Conservation (phyloP, 2,888 invertebrate genomes). For the Cosmia pyralina region DNA sequence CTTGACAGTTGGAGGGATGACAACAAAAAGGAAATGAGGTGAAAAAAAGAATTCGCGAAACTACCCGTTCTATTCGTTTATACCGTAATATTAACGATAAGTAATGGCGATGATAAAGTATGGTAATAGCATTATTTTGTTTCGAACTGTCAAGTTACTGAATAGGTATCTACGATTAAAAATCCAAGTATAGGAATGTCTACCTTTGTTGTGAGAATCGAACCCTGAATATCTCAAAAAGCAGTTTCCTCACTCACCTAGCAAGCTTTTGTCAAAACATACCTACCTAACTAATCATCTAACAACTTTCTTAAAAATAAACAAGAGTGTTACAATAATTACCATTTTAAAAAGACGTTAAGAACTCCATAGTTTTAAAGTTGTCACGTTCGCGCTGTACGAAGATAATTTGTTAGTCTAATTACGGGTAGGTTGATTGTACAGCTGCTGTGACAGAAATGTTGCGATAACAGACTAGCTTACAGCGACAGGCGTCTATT, state of each 20-base stretch:
- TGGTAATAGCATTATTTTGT: too few relatives aligned
- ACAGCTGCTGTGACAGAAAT: constrained; percentile 28
- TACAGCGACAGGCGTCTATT: constrained; percentile 20
- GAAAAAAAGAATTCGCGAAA: too few relatives aligned
- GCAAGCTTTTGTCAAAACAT: neutral
- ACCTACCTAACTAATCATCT: neutral
- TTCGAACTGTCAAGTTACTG: too few relatives aligned
- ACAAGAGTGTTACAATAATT: neutral
- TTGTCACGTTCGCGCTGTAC: constrained; percentile 28
- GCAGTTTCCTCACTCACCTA: neutral
- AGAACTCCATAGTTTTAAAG: constrained; percentile 18
- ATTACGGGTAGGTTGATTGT: constrained; percentile 46
- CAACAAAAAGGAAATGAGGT: too few relatives aligned
- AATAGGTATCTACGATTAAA: too few relatives aligned
- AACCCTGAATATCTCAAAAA: too few relatives aligned
- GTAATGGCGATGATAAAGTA: too few relatives aligned
- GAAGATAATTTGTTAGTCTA: constrained; percentile 48
- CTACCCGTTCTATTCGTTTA: too few relatives aligned
- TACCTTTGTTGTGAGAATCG: neutral
- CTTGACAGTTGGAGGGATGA: too few relatives aligned
- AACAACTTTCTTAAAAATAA: constrained; percentile 11
- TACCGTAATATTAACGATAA: too few relatives aligned
- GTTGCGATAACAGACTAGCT: constrained; percentile 30
- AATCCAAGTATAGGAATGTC: too few relatives aligned
- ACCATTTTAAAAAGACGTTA: neutral